Conservation (phyloP, 30 jellyfish, hydroid and myxozoan species). For the Rhopilema esculentum region DNA sequence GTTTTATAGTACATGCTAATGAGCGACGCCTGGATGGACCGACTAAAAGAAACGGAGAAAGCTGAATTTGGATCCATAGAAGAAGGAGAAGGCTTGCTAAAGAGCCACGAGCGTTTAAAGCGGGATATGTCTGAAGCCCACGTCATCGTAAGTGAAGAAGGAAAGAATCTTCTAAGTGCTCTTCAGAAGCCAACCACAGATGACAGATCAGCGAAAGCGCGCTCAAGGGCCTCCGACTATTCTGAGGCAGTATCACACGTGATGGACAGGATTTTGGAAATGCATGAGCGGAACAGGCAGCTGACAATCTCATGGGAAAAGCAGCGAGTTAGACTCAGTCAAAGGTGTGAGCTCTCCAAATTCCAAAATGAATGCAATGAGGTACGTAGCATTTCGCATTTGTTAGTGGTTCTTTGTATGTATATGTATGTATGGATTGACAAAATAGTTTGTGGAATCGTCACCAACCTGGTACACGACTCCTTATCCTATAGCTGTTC, state of each 20-base stretch:
- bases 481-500: too few relatives aligned
- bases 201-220: conserved; percentile 89
- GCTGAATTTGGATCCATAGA: conserved; percentile 49
- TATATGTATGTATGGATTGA: too few relatives aligned
- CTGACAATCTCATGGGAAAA: conserved; percentile 91
- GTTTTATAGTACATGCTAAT: conserved; percentile 67
- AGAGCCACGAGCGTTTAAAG: conserved; percentile 66
- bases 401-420: too few relatives aligned
- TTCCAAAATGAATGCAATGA: conserved; percentile 83
- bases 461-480: too few relatives aligned
- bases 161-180: conserved; percentile 86
- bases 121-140: conserved; percentile 84
- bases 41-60: conserved; percentile 70
- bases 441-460: too few relatives aligned
- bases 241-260: conserved; percentile 98
- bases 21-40: conserved; percentile 88
- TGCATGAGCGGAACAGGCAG: conserved; percentile 96
- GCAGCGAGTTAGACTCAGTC: conserved; percentile 78
- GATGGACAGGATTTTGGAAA: conserved; percentile 89
- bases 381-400: conserved; percentile 51
- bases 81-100: conserved; percentile 53
- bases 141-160: conserved; percentile 83
- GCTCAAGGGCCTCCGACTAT: conserved; percentile 95
- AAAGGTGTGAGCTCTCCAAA: conserved; percentile 76
- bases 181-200: conserved; percentile 92